Conservation (phyloP, 1,140 invertebrate genomes). For the Drosophila cardini region DNA sequence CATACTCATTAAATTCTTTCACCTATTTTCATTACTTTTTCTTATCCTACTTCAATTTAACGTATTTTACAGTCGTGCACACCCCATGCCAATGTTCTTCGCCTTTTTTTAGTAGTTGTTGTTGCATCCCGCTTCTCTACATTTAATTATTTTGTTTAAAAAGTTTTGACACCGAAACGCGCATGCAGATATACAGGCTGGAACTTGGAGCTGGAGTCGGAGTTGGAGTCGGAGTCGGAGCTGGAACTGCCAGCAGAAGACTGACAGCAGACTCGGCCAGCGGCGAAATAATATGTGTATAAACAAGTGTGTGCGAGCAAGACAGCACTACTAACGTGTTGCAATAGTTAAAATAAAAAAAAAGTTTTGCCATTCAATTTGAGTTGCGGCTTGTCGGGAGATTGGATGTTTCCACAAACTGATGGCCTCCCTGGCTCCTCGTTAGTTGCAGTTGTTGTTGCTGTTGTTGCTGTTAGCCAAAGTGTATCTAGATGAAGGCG, state of each 20-base stretch:
- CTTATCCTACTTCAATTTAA: background rate
- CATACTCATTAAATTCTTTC: too few species aligned
- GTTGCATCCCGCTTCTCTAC: conserved; percentile 57
- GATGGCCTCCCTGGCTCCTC: conserved; percentile 34
- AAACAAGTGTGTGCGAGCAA: background rate
- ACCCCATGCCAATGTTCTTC: background rate
- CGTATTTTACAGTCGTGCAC: conserved; percentile 6
- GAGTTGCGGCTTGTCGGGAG: conserved; percentile 64
- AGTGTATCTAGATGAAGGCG: conserved; percentile 84
- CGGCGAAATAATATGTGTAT: conserved; percentile 36
- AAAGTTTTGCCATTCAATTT: conserved; percentile 78
- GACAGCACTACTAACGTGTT: conserved; percentile 51
- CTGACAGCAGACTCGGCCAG: conserved; percentile 68
- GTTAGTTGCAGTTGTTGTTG: conserved; percentile 36
- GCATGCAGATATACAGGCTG: conserved; percentile 79
- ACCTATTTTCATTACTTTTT: too few species aligned
- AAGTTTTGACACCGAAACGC: conserved; percentile 82
- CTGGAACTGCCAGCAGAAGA: conserved; percentile 45
- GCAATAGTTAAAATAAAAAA: conserved; percentile 55
- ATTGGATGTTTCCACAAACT: conserved; percentile 50
- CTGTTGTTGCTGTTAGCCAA: conserved; percentile 65
- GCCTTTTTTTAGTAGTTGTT: conserved; percentile 43
- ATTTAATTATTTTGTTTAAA: conserved; percentile 84
- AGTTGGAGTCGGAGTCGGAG: conserved; percentile 3
- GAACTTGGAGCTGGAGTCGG: conserved; percentile 11